A percentile compares a stretch with the other conserved stretches of the same genome.
These are phyloP conservation scores for Proctacanthus coquilletti DNA, from an alignment of 1,140 invertebrate genomes.

Conservation along the genomic window DNA sequence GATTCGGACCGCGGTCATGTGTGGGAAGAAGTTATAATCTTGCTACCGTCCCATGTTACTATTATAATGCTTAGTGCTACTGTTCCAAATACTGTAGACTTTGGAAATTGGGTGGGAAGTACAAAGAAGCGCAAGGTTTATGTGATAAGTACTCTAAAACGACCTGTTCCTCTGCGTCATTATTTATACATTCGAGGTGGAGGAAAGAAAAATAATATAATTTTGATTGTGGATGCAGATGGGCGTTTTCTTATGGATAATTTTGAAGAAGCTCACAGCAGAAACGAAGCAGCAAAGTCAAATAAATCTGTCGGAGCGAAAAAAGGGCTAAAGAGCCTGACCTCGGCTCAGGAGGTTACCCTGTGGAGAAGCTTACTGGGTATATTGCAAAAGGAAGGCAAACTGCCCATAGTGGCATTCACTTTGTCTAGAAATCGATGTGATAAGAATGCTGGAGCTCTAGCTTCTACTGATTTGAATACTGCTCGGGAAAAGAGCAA, in stretches of 20 bases:
- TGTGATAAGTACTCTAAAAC: slow-evolving; percentile 83
- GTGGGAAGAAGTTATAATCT: slow-evolving; percentile 97
- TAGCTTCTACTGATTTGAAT: slow-evolving; percentile 65
- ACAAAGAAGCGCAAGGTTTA: slow-evolving; percentile 88
- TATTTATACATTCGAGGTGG: slow-evolving; percentile 77
- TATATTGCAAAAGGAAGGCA: slow-evolving; percentile 59
- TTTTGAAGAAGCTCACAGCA: slow-evolving; percentile 50
- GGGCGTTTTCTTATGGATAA: slow-evolving; percentile 51
- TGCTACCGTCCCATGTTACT: slow-evolving; percentile 84
- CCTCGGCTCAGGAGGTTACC: slow-evolving; percentile 59
- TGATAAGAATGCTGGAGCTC: slow-evolving; percentile 58
- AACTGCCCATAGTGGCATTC: slow-evolving; percentile 87
- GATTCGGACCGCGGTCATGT: slow-evolving; percentile 95
- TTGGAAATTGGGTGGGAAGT: slow-evolving; percentile 93
- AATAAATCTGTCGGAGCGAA: slow-evolving; percentile 10
- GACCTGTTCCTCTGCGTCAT: slow-evolving; percentile 92
- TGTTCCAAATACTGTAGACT: slow-evolving; percentile 91
- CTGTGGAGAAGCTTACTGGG: slow-evolving; percentile 74
- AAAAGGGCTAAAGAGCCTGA: slow-evolving; percentile 12
- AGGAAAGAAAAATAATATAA: slow-evolving; percentile 67
- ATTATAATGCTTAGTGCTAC: slow-evolving; percentile 97
- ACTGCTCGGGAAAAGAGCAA: slow-evolving; percentile 65
- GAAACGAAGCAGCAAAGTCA: slow-evolving; percentile 40
- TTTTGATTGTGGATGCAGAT: slow-evolving; percentile 67
- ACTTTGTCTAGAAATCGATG: slow-evolving; percentile 78